Conservation (phyloP, 2,797 vertebrate genomes). For the Sarcophilus harrisii region DNA sequence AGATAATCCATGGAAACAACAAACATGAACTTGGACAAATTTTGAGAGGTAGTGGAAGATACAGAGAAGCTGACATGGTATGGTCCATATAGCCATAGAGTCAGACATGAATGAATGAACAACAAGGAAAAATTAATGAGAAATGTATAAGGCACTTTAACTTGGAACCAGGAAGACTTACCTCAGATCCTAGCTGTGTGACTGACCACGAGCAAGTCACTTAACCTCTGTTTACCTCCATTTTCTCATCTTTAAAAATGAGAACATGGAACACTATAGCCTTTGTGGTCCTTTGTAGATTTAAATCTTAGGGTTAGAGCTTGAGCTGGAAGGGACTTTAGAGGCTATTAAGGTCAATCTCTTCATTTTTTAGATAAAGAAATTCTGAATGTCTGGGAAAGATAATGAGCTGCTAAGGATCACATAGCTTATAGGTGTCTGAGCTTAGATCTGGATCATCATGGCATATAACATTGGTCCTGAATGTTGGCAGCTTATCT, state of each 20-base stretch:
- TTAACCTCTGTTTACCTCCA: not conserved
- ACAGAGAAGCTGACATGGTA: not conserved
- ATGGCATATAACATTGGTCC: not conserved
- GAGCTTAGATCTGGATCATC: not conserved
- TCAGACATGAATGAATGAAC: not conserved
- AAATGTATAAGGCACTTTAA: not conserved
- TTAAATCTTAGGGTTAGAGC: not conserved
- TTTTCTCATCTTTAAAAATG: not conserved
- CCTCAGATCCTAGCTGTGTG: not conserved
- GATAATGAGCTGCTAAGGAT: not conserved
- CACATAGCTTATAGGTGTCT: not conserved
- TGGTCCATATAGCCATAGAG: not conserved
- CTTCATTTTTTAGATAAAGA: not conserved
- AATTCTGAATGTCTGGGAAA: not conserved
- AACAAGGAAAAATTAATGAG: not conserved
- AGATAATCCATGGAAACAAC: not conserved
- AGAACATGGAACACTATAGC: not conserved
- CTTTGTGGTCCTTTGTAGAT: not conserved
- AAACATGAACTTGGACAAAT: not conserved
- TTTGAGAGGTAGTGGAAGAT: not conserved
- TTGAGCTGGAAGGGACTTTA: not conserved
- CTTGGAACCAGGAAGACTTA: not conserved
- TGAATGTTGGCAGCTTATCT: not conserved
- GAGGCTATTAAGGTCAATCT: not conserved
- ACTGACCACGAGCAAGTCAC: not conserved